Evolutionary conservation across 2,888 invertebrate genomes (phyloP), one percentile per base, ranked within the genome.

Genomic region (Philopedon plagiatum): DNA sequence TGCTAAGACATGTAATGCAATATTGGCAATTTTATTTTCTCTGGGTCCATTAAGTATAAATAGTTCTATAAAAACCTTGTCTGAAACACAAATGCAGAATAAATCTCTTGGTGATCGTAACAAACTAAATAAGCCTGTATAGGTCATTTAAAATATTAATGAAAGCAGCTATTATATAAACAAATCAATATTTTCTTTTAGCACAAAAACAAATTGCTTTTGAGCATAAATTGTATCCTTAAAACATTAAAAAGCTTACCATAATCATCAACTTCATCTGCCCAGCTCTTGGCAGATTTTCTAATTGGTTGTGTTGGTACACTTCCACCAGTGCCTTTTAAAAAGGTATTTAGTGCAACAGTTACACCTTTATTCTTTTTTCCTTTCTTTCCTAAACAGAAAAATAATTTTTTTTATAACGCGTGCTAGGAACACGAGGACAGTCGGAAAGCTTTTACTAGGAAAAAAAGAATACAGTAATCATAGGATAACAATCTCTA

Each of bases 281-380:
- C 95, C 93, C 96, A 95, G 75, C 85, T 87, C 13, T 78, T 63
- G 49, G 85, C 82, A 82, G 89, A 89, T 86, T 89, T 89, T 81
- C 88, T 85, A 73, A 89, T 86, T 66, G 89, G 87, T 70, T 89
- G 80, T 58, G 85, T 83, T 61, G 88, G 87, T 64, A 86, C 81
- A 64, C 87, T 88, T 63, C 90, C 90, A 68, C 91, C 89, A 60
- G 85, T 84, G 82, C 92, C 92, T 75, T 92, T 91, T 79, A 96
- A 88, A 85, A 97, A 96, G 81, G 93, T 92, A 85, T 91, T 94
- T 82, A 97, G 88, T 79, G 91, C 90, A 81, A 96, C 86, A 76
- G 93, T 93, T 84, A 92, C 93, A 85, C 94, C 94, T 89, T 94
- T 95, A 86, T 89, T 89, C 89, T 94, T 96, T 89, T 93, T 95